Conservation (phyloP, 2,113 vertebrate genomes). For the Corynorhinus townsendii region DNA sequence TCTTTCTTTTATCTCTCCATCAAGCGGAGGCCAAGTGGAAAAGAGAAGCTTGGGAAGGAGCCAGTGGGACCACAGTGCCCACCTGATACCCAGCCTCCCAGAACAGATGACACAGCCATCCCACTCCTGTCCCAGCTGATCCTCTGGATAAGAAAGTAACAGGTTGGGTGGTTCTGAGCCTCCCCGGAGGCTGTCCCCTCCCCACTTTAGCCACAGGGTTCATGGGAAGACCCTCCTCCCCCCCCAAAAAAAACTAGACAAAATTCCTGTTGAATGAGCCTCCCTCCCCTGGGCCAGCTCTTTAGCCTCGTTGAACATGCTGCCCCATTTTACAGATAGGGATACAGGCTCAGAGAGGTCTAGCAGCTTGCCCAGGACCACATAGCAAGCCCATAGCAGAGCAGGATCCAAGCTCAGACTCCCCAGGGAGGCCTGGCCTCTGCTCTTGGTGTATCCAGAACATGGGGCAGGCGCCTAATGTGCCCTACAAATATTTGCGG, state of each 20-base stretch:
- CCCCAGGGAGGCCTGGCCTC: background rate
- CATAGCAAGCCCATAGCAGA: background rate
- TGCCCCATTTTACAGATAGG: background rate
- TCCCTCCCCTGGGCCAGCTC: background rate
- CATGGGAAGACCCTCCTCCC: background rate
- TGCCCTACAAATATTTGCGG: background rate
- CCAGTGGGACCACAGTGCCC: background rate
- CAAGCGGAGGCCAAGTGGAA: rapidly evolving
- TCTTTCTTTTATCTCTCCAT: background rate
- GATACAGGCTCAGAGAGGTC: background rate
- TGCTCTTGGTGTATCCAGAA: background rate
- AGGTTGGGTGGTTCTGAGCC: background rate
- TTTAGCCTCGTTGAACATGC: background rate
- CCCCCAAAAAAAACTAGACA: background rate
- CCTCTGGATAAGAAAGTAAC: background rate
- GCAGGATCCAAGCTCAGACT: background rate
- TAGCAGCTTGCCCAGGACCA: background rate
- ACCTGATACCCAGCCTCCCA: background rate
- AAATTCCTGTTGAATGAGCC: background rate
- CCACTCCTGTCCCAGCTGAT: background rate
- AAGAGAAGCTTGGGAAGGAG: background rate
- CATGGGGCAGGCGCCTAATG: background rate
- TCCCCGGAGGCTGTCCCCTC: background rate
- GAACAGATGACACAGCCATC: background rate
- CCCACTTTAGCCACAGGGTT: background rate